Evolutionary conservation across 2,113 vertebrate genomes (phyloP), one percentile per base, ranked within the genome.

Genomic region (Pseudopipra pipra): DNA sequence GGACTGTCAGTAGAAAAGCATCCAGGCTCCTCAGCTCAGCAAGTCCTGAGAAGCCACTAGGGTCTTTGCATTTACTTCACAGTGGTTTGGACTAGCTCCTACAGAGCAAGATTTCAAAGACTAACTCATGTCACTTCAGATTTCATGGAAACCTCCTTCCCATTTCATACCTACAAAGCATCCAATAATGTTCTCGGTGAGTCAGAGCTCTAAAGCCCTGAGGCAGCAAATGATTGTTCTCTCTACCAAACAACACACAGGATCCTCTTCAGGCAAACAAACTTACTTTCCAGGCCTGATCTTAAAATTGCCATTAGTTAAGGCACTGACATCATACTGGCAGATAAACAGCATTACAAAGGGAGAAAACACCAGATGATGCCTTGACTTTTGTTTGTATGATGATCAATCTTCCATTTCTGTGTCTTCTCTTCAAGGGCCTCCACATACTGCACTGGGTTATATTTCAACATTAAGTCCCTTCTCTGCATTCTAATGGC

Each of bases 91-190:
- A 56, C 27, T n/a, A 87, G 37, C 17, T 67, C 37, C n/a, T 66
- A 17, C 41, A 46, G 21, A 81, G 30, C 24, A 52, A 10, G 22
- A 85, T 75, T 7, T 72, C 20, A 43, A 59, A 80, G 15, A 27
- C 18, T 27, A 62, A 41, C 22, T 56, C 5, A 5, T 0, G 2
- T 46, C 35, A 52, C 14, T 28, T 43, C 0, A 1, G 21, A 56
- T 66, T 84, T 96, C 22, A 61, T 5, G 15, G n/a, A 81, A 78
- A 77, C 5, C 8, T n/a, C 14, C 9, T 77, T 89, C 37, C 19
- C 5, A 39, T 58, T 71, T 31, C 5, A 1, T 15, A 25, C 19
- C 22, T 70, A 61, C 39, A 67, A 59, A 74, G 47, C 24, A 67
- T 22, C 12, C 2, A 1, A 31, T 23, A 35, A 52, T 0, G 5